Percentiles rank a stretch among this genome's conserved stretches.
Evolutionary conservation across 2,113 vertebrate genomes (phyloP).

Genomic region (Morone saxatilis): DNA sequence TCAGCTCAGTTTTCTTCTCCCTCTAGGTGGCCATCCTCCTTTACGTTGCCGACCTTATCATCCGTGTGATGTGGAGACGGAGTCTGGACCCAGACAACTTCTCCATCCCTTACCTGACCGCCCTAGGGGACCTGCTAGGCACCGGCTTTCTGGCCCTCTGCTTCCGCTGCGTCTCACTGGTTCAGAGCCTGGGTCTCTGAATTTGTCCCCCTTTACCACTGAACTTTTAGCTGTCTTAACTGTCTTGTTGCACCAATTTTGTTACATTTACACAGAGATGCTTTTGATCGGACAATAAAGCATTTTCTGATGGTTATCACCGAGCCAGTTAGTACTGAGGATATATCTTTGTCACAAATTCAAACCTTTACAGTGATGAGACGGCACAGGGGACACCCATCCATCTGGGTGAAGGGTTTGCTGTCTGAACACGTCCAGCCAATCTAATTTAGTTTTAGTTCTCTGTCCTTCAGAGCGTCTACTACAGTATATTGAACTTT

Average conservation of each 20-base stretch:
- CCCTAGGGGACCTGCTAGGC: conserved; percentile 94
- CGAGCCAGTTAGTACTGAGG: conserved; percentile 14
- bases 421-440: neutral
- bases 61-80: conserved; percentile 90
- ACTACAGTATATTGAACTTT: neutral
- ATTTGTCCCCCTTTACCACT: neutral
- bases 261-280: conserved; percentile 30
- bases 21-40: conserved; percentile 92
- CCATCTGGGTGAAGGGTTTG: neutral
- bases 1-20: conserved; percentile 13
- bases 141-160: conserved; percentile 92
- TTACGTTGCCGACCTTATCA: conserved; percentile 91
- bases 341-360: conserved; percentile 21
- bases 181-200: conserved; percentile 73
- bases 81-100: conserved; percentile 95
- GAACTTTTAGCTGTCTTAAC: conserved; percentile 5
- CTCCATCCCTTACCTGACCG: conserved; percentile 98
- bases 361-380: conserved; percentile 9
- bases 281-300: conserved; percentile 56
- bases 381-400: conserved; percentile 14
- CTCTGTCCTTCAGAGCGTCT: neutral
- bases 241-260: conserved; percentile 4
- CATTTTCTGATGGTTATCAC: conserved; percentile 21
- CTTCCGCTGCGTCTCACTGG: conserved; percentile 84
- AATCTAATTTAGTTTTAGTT: neutral